These are phyloP conservation scores for Seira sanloemensis DNA, from an alignment of 2,888 invertebrate species.

Conservation along the genomic window DNA sequence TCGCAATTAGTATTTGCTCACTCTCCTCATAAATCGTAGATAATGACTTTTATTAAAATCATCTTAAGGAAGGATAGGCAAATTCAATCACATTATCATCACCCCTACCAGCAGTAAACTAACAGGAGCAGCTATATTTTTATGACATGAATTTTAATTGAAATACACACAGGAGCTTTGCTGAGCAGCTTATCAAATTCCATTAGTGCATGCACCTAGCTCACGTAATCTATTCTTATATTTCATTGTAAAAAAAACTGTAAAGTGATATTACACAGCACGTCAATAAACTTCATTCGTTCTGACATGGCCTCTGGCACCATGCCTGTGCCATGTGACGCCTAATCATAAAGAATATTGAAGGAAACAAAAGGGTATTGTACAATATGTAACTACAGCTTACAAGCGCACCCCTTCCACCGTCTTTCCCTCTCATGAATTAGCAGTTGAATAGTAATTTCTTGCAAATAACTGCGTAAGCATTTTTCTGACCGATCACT, in stretches of 20 bases:
- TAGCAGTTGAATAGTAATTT: neutral
- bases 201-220: neutral
- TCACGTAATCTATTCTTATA: neutral
- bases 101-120: neutral
- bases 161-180: constrained; percentile 39
- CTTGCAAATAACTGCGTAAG: no score
- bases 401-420: no score
- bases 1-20: neutral
- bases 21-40: neutral
- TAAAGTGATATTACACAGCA: constrained; percentile 18
- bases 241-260: neutral
- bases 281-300: constrained; percentile 36
- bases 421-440: no score
- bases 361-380: neutral
- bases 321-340: constrained; percentile 46
- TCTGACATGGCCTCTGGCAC: constrained; percentile 41
- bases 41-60: neutral
- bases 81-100: constrained; percentile 20
- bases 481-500: neutral
- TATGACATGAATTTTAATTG: constrained; percentile 45
- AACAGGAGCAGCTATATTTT: neutral
- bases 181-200: constrained; percentile 31
- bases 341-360: constrained; percentile 39
- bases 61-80: neutral
- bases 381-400: neutral